These are phyloP conservation scores for Erythrocercus mccallii DNA, from an alignment of 2,113 vertebrate genomes.

Conservation along the genomic window DNA sequence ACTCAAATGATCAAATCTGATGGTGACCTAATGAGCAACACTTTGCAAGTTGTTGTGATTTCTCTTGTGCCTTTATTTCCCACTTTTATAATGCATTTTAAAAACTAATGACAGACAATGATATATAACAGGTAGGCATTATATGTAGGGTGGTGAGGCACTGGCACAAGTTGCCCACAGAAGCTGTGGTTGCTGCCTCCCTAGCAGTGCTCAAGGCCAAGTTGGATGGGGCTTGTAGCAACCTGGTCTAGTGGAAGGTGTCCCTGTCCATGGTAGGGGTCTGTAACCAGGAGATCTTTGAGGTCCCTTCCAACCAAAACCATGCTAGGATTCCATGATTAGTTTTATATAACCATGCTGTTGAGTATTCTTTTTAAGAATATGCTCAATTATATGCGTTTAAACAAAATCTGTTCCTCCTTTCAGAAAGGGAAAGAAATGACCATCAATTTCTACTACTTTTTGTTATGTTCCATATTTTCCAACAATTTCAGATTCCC, in stretches of 20 bases:
- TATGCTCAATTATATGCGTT: neutral
- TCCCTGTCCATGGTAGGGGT: neutral
- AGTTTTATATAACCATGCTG: neutral
- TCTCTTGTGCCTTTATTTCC: neutral
- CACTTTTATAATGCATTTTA: neutral
- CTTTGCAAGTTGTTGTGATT: neutral
- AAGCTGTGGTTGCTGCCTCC: neutral
- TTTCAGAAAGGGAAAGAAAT: neutral
- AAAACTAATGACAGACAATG: neutral
- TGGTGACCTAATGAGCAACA: neutral
- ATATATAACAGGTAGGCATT: neutral
- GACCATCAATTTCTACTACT: neutral
- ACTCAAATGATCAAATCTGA: neutral
- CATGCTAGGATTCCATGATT: neutral
- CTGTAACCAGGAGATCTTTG: neutral
- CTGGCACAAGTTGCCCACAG: neutral
- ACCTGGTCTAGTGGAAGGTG: neutral
- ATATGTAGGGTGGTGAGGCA: neutral
- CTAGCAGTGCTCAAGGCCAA: neutral
- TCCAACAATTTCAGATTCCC: neutral
- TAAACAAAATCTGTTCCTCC: neutral
- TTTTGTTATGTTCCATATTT: neutral
- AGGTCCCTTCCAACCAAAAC: neutral
- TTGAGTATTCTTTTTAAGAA: neutral
- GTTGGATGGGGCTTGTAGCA: rapidly evolving